Conservation (phyloP, 2,113 vertebrate species). For the Ptychochromis oligacanthus region DNA sequence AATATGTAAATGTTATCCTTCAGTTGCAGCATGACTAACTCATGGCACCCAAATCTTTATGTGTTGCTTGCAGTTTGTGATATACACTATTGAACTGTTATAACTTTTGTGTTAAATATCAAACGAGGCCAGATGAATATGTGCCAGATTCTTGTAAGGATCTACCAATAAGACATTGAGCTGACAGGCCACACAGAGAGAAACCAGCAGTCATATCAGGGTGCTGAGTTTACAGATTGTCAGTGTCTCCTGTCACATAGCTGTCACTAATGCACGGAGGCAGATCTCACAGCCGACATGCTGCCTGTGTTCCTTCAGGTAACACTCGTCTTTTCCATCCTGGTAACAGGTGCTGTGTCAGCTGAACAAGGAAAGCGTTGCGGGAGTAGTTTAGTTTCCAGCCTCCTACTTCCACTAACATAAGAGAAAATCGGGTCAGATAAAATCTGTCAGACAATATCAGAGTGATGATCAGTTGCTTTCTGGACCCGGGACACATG, state of each 20-base stretch:
- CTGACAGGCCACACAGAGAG: neutral
- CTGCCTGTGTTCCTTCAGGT: conserved; percentile 29
- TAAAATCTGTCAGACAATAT: neutral
- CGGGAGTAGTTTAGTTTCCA: conserved; percentile 23
- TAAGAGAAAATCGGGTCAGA: neutral
- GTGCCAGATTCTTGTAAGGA: neutral
- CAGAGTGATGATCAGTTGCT: neutral
- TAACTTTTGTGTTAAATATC: neutral
- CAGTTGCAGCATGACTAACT: neutral
- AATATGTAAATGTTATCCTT: neutral
- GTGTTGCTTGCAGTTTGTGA: neutral
- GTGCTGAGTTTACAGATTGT: conserved; percentile 23
- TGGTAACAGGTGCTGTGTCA: conserved; percentile 54
- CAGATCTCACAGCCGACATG: conserved; percentile 20
- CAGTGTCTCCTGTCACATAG: conserved; percentile 6
- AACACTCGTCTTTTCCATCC: conserved; percentile 17
- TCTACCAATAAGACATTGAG: neutral
- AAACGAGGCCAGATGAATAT: neutral
- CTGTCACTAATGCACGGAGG: conserved; percentile 40
- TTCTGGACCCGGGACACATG: neutral
- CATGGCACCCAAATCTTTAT: neutral
- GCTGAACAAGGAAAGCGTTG: neutral
- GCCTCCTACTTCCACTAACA: conserved; percentile 2
- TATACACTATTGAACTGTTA: neutral
- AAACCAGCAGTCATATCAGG: neutral